Conservation (phyloP, 2,797 vertebrate species). For the Typhlichthys eigenmanni region DNA sequence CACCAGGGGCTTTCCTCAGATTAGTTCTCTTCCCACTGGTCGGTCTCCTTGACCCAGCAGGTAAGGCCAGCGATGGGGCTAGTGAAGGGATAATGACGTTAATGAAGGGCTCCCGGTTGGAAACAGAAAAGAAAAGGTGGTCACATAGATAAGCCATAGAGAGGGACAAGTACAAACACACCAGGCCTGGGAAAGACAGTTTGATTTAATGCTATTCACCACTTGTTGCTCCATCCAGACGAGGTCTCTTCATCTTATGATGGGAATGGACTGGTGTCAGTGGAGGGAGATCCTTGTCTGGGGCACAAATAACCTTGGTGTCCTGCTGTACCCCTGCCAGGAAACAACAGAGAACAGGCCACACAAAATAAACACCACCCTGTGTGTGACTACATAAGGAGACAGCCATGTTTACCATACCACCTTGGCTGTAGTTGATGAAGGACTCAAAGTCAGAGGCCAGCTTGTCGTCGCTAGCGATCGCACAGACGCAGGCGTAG, state of each 20-base stretch:
- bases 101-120: slow-evolving; percentile 6
- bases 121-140: slow-evolving; percentile 19
- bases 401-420: slow-evolving; percentile 54
- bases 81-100: slow-evolving; percentile 16
- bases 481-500: slow-evolving; percentile 92
- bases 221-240: slow-evolving; percentile 54
- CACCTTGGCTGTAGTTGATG: slow-evolving; percentile 74
- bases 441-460: slow-evolving; percentile 86
- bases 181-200: background rate
- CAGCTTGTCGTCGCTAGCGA: slow-evolving; percentile 87
- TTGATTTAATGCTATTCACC: slow-evolving; percentile 30
- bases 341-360: background rate
- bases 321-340: slow-evolving; percentile 46
- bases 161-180: slow-evolving; percentile 14
- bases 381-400: background rate
- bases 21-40: slow-evolving; percentile 49
- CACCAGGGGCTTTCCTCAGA: slow-evolving; percentile 54
- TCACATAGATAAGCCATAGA: slow-evolving; percentile 25
- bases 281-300: slow-evolving; percentile 50
- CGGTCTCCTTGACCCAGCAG: slow-evolving; percentile 48
- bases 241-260: slow-evolving; percentile 60
- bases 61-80: slow-evolving; percentile 41
- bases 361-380: background rate
- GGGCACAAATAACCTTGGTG: slow-evolving; percentile 7
- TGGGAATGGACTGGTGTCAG: slow-evolving; percentile 33